Base-by-base conservation (phyloP, 92 coral and sea anemone genomes). In the Actinernus sp. region DNA sequence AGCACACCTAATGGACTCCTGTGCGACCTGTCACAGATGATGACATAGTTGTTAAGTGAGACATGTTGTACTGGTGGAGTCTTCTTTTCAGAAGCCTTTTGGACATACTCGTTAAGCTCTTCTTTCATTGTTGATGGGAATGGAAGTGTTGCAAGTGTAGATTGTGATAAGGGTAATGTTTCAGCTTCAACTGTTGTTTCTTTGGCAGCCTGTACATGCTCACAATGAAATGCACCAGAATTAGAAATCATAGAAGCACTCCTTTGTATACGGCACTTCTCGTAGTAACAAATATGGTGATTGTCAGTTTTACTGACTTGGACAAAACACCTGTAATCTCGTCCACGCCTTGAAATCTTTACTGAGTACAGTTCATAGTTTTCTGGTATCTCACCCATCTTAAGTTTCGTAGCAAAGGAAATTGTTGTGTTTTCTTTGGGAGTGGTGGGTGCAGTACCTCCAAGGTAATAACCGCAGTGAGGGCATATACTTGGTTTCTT, bases 261-360 rank as follows among this genome's bases (percentile, higher is more conserved):
- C 45, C 78, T 50, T 43, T 70, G 78, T 2, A 70, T 45, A 3
- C 78, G 43, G 16, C 78, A 70, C 30, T 70, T 70, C 30, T 70
- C 78, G 36, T 70, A 70, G 47, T 55, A 70, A 19, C 78, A 70
- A 26, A 70, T 70, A 30, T 70, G 78, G 18, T 39, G 32, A 45
- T 46, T 47, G 26, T 70, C 58, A n/a, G 18, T 30, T 3, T 50
- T 55, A 32, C 65, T 55, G 13, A 70, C 78, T 70, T 70, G 78
- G 9, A 70, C 78, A 70, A 70, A 70, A 40, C 78, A 70, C 14
- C 78, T 25, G 27, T 70, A 70, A 36, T 70, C 78, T 10, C 78
- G 27, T 25, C 78, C 78, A 49, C 78, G 78, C 20, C 78, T 33
- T 6, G 78, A 55, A 13, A 70, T 57, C 57, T 70, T 70, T 3